Percentiles rank a stretch among this genome's conserved stretches.
phyloP scores from a whole-genome alignment of 2,888 invertebrate genomes.

The Hirtodrosophila duncani region DNA sequence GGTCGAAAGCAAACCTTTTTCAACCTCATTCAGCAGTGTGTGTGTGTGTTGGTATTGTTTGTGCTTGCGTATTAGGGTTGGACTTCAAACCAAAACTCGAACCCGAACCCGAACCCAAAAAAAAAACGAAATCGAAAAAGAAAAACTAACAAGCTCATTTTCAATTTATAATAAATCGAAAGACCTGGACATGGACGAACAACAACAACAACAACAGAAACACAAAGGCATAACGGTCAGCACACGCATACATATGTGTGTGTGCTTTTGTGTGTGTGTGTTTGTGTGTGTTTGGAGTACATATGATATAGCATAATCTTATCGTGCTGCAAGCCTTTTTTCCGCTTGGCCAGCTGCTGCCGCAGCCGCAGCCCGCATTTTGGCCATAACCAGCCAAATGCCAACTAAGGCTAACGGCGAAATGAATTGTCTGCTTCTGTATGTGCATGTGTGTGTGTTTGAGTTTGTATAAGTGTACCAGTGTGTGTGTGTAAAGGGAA shows the following conservation, averaged over 20 bases:
- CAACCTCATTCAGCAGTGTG: neutral
- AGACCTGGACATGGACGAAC: conserved; percentile 29
- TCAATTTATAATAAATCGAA: conserved; percentile 69
- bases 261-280: conserved; percentile 5
- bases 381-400: conserved; percentile 28
- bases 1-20: conserved; percentile 6
- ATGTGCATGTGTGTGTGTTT: neutral
- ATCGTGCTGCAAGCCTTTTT: conserved; percentile 64
- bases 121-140: conserved; percentile 16
- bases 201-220: conserved; percentile 23
- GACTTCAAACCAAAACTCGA: conserved; percentile 6
- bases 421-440: conserved; percentile 37
- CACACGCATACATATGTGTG: conserved; percentile 1
- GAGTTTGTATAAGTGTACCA: no score
- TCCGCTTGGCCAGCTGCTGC: conserved; percentile 50
- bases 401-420: conserved; percentile 48
- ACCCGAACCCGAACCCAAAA: neutral
- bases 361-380: conserved; percentile 23
- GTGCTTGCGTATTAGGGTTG: conserved; percentile 11
- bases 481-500: no score
- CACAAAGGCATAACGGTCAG: conserved; percentile 6
- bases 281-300: conserved; percentile 17
- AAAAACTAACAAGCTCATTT: conserved; percentile 65
- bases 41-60: neutral
- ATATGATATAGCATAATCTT: conserved; percentile 48